phyloP scores from a whole-genome alignment of 2,113 vertebrate species.

The Ictidomys tridecemlineatus region DNA sequence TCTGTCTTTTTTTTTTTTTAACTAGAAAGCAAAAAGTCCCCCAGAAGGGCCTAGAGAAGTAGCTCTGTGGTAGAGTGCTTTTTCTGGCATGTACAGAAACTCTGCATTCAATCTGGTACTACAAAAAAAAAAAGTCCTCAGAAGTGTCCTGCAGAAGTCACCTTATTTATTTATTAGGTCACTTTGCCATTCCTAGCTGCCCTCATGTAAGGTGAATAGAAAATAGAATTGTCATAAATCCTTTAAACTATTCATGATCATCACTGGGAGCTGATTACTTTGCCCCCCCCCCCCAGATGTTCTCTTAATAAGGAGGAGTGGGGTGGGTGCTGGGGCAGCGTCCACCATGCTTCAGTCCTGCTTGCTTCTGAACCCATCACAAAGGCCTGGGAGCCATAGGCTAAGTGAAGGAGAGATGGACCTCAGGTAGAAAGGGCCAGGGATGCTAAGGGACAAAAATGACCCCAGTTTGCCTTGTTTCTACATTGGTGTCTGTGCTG shows the following conservation, averaged over 20 bases:
- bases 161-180: neutral
- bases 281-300: neutral
- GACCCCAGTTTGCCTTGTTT: neutral
- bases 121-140: too few species aligned
- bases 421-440: neutral
- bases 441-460: neutral
- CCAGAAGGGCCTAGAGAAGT: neutral
- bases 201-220: neutral
- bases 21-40: neutral
- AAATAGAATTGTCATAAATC: neutral
- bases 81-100: too few species aligned
- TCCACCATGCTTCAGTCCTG: neutral
- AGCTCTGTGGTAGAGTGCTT: too few species aligned
- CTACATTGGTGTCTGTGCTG: neutral
- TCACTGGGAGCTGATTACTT: neutral
- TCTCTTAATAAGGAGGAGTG: neutral
- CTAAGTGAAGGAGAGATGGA: neutral
- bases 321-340: neutral
- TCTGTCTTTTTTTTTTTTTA: neutral
- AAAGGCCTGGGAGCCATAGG: neutral
- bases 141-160: neutral
- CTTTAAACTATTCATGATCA: rapidly evolving
- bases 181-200: neutral
- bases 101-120: too few species aligned
- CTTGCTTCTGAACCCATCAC: neutral